Base-by-base conservation (phyloP, 2,113 vertebrate genomes). In the Calidris pugnax region DNA sequence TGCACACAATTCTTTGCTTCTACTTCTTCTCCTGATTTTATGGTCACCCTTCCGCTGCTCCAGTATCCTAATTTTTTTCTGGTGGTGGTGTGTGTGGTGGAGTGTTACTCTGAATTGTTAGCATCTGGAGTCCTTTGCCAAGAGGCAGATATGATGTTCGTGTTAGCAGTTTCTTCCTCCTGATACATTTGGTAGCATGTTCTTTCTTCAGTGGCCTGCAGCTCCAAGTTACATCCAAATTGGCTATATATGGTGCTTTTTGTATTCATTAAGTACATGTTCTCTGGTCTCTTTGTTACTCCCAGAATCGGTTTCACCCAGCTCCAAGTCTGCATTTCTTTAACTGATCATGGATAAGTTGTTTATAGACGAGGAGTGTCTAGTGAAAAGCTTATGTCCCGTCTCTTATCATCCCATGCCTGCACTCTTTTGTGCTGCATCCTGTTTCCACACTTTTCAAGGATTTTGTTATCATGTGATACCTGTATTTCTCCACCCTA, bases 71-170 rank as follows among this genome's bases (percentile, higher is more conserved):
- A 41, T 2, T 1, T 47, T 59, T 81, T 91, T 35, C 27, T 50
- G 17, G 2, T 63, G 2, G 12, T 68, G 7, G 2, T 1, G 0
- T 24, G 7, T 28, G 24, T 32, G 23, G 13, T 41, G 24, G 17
- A 67, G 10, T 11, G 9, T 41, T 72, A 59, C 5, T 2, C 4
- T n/a, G n/a, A 90, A 59, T 41, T 88, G 15, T 82, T 79, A n/a
- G 12, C 35, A 27, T 33, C 23, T 83, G 9, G 35, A 51, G 7
- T 64, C 24, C 35, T 76, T 64, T 68, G 11, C 12, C 23, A 64
- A 55, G 64, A 93, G 19, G 81, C 13, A 33, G 7, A n/a, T 48
- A 56, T 3, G 1, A 35, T 26, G 27, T 20, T 78, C 8, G 18
- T 41, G 16, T 33, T 64, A 15, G 51, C 11, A 51, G 7, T 26